phyloP scores from a whole-genome alignment of 2,797 vertebrate species.

The Phoebastria nigripes region DNA sequence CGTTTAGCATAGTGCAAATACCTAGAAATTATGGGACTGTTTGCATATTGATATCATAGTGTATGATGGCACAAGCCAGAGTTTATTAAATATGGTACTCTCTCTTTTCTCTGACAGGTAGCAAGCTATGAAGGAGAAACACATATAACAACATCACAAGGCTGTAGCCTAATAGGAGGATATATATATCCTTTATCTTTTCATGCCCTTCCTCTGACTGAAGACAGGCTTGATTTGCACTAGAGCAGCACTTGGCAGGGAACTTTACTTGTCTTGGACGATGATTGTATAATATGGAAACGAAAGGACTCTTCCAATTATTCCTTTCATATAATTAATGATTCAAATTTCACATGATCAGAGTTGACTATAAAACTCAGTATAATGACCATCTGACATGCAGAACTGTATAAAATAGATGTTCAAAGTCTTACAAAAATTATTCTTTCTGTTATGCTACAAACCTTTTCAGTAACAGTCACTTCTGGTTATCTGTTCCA shows the following conservation, averaged over 20 bases:
- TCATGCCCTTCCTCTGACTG: neutral
- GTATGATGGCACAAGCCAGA: neutral
- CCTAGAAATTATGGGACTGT: neutral
- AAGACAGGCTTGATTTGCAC: neutral
- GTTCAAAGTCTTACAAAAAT: neutral
- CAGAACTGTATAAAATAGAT: neutral
- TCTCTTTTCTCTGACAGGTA: neutral
- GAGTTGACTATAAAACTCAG: neutral
- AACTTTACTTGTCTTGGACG: neutral
- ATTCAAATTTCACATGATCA: neutral
- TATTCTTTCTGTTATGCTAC: neutral
- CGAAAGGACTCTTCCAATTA: neutral
- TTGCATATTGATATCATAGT: neutral
- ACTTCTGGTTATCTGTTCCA: neutral
- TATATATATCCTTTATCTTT: neutral
- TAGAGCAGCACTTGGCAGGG: neutral
- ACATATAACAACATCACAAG: neutral
- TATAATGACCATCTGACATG: neutral
- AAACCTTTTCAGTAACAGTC: neutral
- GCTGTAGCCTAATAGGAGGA: neutral
- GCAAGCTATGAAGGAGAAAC: neutral
- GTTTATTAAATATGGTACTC: neutral
- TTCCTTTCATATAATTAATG: neutral
- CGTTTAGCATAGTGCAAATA: neutral
- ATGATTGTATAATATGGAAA: rapidly evolving